These are phyloP conservation scores for Sisyra terminalis DNA, from an alignment of 2,888 invertebrate species.

Conservation along the genomic window DNA sequence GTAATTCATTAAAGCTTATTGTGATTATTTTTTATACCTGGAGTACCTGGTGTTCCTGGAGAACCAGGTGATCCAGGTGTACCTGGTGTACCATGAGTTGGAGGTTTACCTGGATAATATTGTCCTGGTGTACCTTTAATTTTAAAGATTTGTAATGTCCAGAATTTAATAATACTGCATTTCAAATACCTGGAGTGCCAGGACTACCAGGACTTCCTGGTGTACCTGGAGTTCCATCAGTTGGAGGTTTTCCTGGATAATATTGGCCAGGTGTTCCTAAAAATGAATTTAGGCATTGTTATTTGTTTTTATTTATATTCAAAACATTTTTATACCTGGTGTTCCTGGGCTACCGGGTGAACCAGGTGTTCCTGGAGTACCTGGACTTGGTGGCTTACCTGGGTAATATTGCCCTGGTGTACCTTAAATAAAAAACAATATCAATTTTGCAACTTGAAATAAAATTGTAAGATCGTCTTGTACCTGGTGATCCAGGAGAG, in stretches of 20 bases:
- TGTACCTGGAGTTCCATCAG: slow-evolving; percentile 16
- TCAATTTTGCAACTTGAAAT: no score
- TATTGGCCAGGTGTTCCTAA: slow-evolving; percentile 10
- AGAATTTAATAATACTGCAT: no score
- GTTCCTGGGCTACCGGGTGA: background rate
- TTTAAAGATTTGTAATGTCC: no score
- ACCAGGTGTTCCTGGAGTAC: background rate
- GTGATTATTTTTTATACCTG: slow-evolving; percentile 24
- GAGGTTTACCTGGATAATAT: background rate
- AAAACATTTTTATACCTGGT: slow-evolving; percentile 3
- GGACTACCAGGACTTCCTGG: slow-evolving; percentile 18
- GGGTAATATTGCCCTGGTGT: slow-evolving; percentile 13
- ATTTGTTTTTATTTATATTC: no score
- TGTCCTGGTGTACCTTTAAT: no score
- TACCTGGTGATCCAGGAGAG: slow-evolving; percentile 3
- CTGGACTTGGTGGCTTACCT: background rate
- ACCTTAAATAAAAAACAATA: slow-evolving; percentile 11
- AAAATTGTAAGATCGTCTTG: slow-evolving; percentile 16
- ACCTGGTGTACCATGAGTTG: slow-evolving; percentile 13
- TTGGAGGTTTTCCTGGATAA: background rate
- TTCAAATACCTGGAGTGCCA: slow-evolving; percentile 15
- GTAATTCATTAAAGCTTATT: slow-evolving; percentile 18
- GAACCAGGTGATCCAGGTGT: slow-evolving; percentile 12
- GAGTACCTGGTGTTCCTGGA: slow-evolving; percentile 10
- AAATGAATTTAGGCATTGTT: slow-evolving; percentile 10